Percentiles rank a stretch among this genome's conserved stretches.
These are phyloP conservation scores for Microcebus tavaratra DNA, from an alignment of 2,113 vertebrate species.

Conservation along the genomic window DNA sequence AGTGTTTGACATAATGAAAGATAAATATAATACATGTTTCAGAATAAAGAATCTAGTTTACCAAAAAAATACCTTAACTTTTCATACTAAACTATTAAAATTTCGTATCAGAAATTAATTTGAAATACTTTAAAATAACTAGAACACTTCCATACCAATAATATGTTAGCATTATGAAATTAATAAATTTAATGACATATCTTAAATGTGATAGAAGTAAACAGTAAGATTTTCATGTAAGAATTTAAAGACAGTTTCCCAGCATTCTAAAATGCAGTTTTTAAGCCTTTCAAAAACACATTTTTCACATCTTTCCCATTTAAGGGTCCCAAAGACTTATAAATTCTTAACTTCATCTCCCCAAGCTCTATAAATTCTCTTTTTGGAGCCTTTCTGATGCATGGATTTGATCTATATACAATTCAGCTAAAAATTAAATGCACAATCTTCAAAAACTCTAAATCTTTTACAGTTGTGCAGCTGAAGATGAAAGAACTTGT, in stretches of 20 bases:
- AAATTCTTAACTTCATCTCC: conserved; percentile 53
- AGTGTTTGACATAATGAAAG: neutral
- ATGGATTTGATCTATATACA: conserved; percentile 52
- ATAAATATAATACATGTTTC: neutral
- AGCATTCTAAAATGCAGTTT: conserved; percentile 37
- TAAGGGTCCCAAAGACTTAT: conserved; percentile 32
- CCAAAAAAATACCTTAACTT: neutral
- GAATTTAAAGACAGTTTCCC: neutral
- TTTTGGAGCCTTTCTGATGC: conserved; percentile 40
- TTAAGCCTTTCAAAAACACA: neutral
- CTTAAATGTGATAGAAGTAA: neutral
- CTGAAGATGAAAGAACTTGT: conserved; percentile 60
- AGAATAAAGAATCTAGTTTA: conserved; percentile 39
- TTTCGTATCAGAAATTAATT: neutral
- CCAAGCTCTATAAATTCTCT: conserved; percentile 4
- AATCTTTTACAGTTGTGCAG: conserved; percentile 55
- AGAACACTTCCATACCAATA: neutral
- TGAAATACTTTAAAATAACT: neutral
- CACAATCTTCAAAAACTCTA: conserved; percentile 57
- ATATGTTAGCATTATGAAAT: neutral
- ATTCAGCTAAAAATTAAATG: conserved; percentile 53
- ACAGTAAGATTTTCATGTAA: neutral
- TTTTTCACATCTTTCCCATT: conserved; percentile 43
- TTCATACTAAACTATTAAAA: neutral
- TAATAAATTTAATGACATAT: neutral